Base-by-base conservation (phyloP, 2,888 invertebrate genomes). In the Sphecodes monilicornis region DNA sequence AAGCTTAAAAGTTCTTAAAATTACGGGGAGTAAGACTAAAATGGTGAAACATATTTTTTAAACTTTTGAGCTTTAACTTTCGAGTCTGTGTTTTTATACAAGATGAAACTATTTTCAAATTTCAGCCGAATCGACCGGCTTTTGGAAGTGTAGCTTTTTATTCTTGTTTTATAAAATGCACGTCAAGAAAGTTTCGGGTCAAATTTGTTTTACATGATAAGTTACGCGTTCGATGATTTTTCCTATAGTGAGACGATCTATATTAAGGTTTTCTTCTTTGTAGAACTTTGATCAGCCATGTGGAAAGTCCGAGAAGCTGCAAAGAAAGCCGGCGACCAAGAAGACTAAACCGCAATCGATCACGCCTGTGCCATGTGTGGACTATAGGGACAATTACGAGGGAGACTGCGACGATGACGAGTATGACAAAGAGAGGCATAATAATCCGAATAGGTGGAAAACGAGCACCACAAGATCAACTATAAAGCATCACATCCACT, bases 361-460 rank as follows among this genome's bases (percentile, higher is more conserved):
- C 74, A 85, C 90, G 66, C 85, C 90, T 69, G 91, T 91, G 87
- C 92, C 92, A 80, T 91, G 93, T 29, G 91, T 93, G 76, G 95
- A 95, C 91, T 95, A 94, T 89, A 94, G 94, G 86, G 95, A 95
- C 87, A 95, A 94, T 91, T 95, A 95, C 76, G 95, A 95, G 88
- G 95, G 95, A 16, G 95, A 95, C 83, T 95, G 95, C 76, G 95
- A 95, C 86, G 95, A 95, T 71, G 95, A 95, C 78, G 94, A 94
- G 50, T 94, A 93, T 72, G 93, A 93, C 64, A 94, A 94, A 66
- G 93, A 94, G 91, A 80, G 91, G 83, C 82, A 91, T 54, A 93
- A 94, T 46, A 94, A 94, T 91, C 91, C 92, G 11, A 93, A 94
- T 80, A 91, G 93, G 77, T 94, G 94, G 94, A 94, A 94, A 86